Base-by-base conservation (phyloP, 2,113 vertebrate species). In the Atrichornis clamosus region DNA sequence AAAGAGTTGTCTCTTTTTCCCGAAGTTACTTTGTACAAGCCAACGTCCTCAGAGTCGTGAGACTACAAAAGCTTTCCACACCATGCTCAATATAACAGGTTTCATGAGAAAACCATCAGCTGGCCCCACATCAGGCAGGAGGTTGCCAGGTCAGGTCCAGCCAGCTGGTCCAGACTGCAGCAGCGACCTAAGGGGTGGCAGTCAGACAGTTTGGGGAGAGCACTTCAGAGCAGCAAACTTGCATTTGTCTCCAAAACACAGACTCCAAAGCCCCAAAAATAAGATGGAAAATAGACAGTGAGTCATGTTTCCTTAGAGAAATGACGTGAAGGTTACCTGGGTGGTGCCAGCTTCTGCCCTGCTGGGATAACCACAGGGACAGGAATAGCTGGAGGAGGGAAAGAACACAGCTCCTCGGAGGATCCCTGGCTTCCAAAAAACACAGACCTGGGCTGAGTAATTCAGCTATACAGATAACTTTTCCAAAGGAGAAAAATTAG, bases 301-400 rank as follows among this genome's bases (percentile, higher is more conserved):
- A 98, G 95, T 98, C 97, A 97, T 87, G 74, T 78, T 97, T 96
- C 79, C 93, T 92, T 73, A 87, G 84, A 95, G 92, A 91, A 96
- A 92, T 87, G 97, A 96, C 47, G 74, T 90, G 93, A 95, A 88
- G 79, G 91, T 89, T 96, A 95, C 96, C 95, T 90, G 94, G 91
- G 94, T 49, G 72, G 84, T 93, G 94, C 37, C 59, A 94, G 60
- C 89, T 96, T 74, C 94, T 95, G 95, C 95, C 93, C 90, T 83
- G 69, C 86, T 86, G 90, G 90, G 78, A 96, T 80, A 96, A 84
- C 94, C 87, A 91, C 92, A 87, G 69, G 58, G 87, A 87, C 74
- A 89, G 55, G 81, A 96, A 96, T 64, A 96, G 85, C 50, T 87
- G 35, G n/a, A 60, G 47, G 20, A 93, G 13, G 52, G 33, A 37